Percentiles rank a stretch among this genome's conserved stretches.
These are phyloP conservation scores for Nansenia antarctica DNA, from an alignment of 2,113 vertebrate species.

Conservation along the genomic window DNA sequence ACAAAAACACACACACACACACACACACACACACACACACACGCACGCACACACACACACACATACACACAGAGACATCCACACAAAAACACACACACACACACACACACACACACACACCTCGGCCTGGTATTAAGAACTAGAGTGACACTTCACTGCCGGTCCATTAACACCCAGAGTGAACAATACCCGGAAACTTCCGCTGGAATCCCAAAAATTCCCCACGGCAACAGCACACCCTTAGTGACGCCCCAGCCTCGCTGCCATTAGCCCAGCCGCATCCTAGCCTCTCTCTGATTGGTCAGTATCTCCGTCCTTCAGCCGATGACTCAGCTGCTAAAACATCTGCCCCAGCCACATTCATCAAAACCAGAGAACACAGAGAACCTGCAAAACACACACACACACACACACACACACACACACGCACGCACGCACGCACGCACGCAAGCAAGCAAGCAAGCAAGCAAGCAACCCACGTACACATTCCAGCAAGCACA, in stretches of 20 bases:
- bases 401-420: background rate
- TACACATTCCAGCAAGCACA: too few species aligned
- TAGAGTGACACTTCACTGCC: background rate
- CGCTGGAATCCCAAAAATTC: conserved; percentile 58
- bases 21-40: too few species aligned
- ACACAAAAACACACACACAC: too few species aligned
- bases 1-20: too few species aligned
- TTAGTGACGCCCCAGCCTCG: background rate
- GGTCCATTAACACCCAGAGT: conserved; percentile 36
- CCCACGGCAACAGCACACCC: conserved; percentile 35
- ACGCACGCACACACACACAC: too few species aligned
- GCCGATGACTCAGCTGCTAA: conserved; percentile 55
- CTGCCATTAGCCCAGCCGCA: conserved; percentile 31
- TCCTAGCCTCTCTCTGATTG: conserved; percentile 15
- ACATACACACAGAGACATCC: too few species aligned
- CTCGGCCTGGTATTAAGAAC: background rate
- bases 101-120: background rate
- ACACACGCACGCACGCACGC: background rate
- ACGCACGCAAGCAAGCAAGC: background rate
- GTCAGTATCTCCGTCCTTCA: conserved; percentile 24
- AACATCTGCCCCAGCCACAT: conserved; percentile 25
- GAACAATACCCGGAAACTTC: conserved; percentile 39
- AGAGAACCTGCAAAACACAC: too few species aligned
- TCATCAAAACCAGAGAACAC: conserved; percentile 15
- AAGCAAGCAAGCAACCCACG: too few species aligned